Evolutionary conservation across 2,888 invertebrate genomes (phyloP), one percentile per base, ranked within the genome.

Genomic region (Acleris sparsana): DNA sequence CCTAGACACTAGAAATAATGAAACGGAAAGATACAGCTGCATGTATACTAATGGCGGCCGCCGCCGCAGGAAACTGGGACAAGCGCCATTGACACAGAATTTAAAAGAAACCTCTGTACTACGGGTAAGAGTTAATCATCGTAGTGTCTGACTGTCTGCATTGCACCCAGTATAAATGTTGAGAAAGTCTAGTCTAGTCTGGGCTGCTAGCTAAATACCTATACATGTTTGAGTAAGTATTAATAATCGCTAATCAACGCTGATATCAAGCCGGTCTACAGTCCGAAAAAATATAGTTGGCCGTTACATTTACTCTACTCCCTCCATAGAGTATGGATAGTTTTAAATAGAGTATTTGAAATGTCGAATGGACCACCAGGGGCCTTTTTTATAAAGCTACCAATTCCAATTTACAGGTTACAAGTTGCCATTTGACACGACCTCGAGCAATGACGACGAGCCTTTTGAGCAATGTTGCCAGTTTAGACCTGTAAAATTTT

Each of bases 31-130:
- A 52, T 56, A 44, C n/a, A 56, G 44, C 49, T 22, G 63, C 33
- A 49, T 33, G 17, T 49, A 49, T 20, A 25, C 25, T 43, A 49
- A 59, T 58, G 53, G 33, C 49, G 49, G 39, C 33, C 6, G 33
- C 49, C 43, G 39, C 33, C 6, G 56, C 58, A 25, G 18, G 55
- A 61, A 65, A 61, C 65, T 55, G 20, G 60, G 44, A 33, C 65
- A 46, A 60, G 56, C 17, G 55, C 60, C 59, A 49, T 61, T 65
- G 65, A 65, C 65, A 65, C 33, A 53, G 65, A 65, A 65, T 61
- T 60, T 52, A 44, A 61, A 65, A 65, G 60, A 65, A 55, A 65
- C 60, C 53, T 58, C 58, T 56, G 49, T 56, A 53, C 51, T 44
- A 61, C 55, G 17, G 13, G 39, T 4, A 13, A 39, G 39, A 44